Conservation (phyloP, 1,140 invertebrate genomes). For the Cotesia typhae region DNA sequence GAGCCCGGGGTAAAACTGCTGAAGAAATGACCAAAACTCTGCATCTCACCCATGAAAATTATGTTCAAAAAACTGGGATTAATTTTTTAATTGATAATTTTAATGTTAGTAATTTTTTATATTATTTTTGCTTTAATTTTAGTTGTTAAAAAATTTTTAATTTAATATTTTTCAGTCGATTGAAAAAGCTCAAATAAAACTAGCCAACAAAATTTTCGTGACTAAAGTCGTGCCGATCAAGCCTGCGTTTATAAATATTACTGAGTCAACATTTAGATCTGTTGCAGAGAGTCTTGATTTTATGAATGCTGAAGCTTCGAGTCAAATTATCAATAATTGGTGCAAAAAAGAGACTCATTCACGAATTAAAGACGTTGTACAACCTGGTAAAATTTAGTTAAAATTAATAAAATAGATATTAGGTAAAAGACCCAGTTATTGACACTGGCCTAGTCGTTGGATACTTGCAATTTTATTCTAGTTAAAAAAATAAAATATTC, state of each 20-base stretch:
- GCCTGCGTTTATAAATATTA: conserved; percentile 11
- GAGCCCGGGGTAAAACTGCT: conserved; percentile 51
- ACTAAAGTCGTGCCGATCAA: conserved; percentile 6
- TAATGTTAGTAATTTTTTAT: conserved; percentile 45
- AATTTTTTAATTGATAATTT: conserved; percentile 45
- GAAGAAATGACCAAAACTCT: conserved; percentile 47
- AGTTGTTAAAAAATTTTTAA: neutral
- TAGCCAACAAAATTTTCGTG: conserved; percentile 28
- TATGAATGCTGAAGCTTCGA: neutral
- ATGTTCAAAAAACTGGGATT: conserved; percentile 40
- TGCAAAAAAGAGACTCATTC: neutral
- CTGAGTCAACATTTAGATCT: conserved; percentile 4
- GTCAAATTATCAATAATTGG: conserved; percentile 17
- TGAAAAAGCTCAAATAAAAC: conserved; percentile 21
- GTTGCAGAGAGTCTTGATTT: neutral
- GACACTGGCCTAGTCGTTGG: too few species aligned
- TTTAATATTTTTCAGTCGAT: conserved; percentile 10
- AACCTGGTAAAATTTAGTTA: conserved; percentile 70
- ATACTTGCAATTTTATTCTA: too few species aligned
- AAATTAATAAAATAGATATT: conserved; percentile 61
- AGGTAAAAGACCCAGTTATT: conserved; percentile 43
- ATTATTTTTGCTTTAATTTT: neutral
- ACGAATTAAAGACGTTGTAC: neutral
- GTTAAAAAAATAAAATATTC: too few species aligned
- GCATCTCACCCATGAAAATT: conserved; percentile 44